Evolutionary conservation across 2,113 vertebrate genomes (phyloP).

Genomic region (Calidris pugnax): DNA sequence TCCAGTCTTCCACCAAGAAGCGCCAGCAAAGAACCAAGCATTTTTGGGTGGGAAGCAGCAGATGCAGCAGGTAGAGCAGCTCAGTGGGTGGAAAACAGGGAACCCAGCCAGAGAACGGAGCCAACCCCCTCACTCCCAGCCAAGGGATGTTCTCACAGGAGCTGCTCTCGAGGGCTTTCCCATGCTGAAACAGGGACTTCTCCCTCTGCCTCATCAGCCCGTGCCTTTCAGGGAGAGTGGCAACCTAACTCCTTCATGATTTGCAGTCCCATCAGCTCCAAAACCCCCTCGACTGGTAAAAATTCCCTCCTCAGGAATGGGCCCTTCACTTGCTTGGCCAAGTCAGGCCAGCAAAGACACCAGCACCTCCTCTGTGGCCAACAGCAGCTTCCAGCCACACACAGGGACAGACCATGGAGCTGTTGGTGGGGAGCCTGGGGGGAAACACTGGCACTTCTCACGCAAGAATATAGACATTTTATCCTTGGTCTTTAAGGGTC

Average conservation of each 20-base stretch:
- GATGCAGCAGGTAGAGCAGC: background rate
- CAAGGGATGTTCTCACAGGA: background rate
- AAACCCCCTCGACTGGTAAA: background rate
- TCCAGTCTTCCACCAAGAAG: background rate
- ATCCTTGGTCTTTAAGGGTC: background rate
- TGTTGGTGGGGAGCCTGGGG: accelerated
- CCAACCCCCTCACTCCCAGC: background rate
- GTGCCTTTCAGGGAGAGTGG: background rate
- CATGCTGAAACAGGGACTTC: background rate
- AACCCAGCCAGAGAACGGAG: background rate
- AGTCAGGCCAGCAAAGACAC: background rate
- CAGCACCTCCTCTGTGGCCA: accelerated
- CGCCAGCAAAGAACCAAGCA: background rate
- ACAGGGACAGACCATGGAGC: accelerated
- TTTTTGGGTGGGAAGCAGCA: background rate
- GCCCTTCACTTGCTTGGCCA: too few relatives aligned
- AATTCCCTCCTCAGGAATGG: background rate
- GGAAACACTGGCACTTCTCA: accelerated
- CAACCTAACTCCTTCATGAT: background rate
- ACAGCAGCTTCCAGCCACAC: background rate
- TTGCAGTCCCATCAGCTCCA: background rate
- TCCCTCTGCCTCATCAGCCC: background rate
- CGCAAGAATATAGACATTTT: background rate
- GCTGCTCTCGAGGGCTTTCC: background rate
- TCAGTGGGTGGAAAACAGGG: background rate